Evolutionary conservation across 2,797 vertebrate species (phyloP), one percentile per base, ranked within the genome.

Genomic region (Sparus aurata): DNA sequence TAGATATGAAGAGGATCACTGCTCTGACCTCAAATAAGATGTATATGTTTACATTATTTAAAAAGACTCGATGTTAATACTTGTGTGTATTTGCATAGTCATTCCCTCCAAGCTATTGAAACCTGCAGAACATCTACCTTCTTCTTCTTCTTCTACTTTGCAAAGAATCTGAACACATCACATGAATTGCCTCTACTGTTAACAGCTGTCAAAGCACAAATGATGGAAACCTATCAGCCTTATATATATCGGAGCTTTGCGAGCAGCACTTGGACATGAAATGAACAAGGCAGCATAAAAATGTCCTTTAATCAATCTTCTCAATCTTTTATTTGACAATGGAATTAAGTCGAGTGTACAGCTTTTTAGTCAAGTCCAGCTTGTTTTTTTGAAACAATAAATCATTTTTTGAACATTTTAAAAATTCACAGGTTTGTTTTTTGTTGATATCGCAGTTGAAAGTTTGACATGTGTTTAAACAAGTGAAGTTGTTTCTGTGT

Each of bases 11-110:
- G 95, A 95, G 97, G 97, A 96, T 96, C 96, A 92, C 87, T 96
- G 95, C 94, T 93, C 95, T 96, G 97, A 97, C 96, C 97, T 98
- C 97, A 96, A 22, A 87, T 79, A 97, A 98, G 97, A 98, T 99
- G 98, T 98, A 97, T 95, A 98, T 99, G 98, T 99, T 99, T 99
- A 99, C 98, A 98, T 98, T 98, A 99, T 99, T 99, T 99, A 99
- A 98, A 86, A 94, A 96, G 94, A 96, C 95, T 96, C 93, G 94
- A 94, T 98, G 97, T 99, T 97, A 95, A 97, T 98, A 97, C 96
- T 97, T 94, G 94, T 96, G 94, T 96, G 96, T 96, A 97, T 97
- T 97, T 97, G 96, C 97, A 95, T 96, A 97, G 96, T 96, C 95
- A 92, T 96, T 97, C 96, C 95, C 95, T 96, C 93, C 93, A 93